Evolutionary conservation across 2,113 vertebrate species (phyloP), one percentile per base, ranked within the genome.

Genomic region (Hypocryptadius cinnamomeus): DNA sequence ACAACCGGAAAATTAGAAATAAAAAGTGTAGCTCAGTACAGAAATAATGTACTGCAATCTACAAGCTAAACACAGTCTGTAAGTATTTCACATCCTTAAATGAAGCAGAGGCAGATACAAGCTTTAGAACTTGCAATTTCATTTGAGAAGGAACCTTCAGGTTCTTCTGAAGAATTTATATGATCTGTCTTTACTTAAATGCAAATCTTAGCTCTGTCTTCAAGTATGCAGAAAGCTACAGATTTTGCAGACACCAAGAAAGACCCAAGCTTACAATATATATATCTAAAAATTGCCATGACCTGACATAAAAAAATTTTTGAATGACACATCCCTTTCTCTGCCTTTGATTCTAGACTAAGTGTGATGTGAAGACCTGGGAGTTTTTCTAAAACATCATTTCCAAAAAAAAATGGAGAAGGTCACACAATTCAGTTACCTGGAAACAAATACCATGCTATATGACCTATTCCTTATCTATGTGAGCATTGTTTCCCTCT

Each of bases 1-100:
- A 96, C 95, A 96, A 95, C 60, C 33, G 20, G 64, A 96, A 97
- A 97, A 97, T 95, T 85, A 96, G 70, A 96, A 97, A 87, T 31
- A 10, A 93, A 88, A 91, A 96, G 51, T 93, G 44, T 25, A 74
- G 37, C 47, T 96, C 39, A 16, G 27, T 80, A 81, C 20, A 94
- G 78, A 95, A 88, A 71, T 69, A 1, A 85, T 80, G 94, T 87
- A 91, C 25, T 87, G 66, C 70, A 47, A 69, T 82, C 79, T 90
- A 74, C 66, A 87, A 13, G 14, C 90, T 9, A 12, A 94, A 94
- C 61, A 66, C 16, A 6, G 53, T 76, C 51, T 17, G 14, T 30
- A 51, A 85, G 47, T 47, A 71, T 40, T 89, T 86, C 33, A 19
- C 22, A 78, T 74, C 33, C 19, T 65, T 66, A 31, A 90, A 56